Evolutionary conservation across 2,113 vertebrate genomes (phyloP).

Genomic region (Sphyrna mokarran): DNA sequence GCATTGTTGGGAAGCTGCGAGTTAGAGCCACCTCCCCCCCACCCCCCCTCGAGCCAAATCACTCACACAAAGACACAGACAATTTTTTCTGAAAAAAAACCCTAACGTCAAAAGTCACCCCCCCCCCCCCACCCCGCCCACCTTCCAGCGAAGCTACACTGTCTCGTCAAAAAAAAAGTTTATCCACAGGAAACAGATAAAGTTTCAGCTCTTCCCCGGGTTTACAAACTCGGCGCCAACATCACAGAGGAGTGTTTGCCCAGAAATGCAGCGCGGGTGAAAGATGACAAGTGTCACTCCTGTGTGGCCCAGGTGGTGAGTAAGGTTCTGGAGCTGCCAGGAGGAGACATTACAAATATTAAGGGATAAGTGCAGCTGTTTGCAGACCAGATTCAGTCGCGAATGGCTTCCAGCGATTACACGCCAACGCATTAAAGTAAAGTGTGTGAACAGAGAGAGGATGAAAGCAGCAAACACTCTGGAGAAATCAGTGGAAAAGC

Average conservation of each 20-base stretch:
- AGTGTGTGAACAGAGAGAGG: constrained; percentile 90
- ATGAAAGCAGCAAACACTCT: constrained; percentile 79
- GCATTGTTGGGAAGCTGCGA: not conserved
- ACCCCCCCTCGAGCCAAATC: not conserved
- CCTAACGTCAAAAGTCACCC: not conserved
- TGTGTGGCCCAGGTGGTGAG: constrained; percentile 11
- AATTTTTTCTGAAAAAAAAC: not conserved
- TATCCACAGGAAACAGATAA: constrained; percentile 99
- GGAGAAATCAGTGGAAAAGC: constrained; percentile 66
- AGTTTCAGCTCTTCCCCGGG: constrained; percentile 87
- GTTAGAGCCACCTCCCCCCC: not conserved
- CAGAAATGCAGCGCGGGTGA: constrained; percentile 46
- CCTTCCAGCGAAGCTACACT: constrained; percentile 53
- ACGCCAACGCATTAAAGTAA: constrained; percentile 69
- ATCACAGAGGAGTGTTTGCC: constrained; percentile 48
- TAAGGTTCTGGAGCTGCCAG: not conserved
- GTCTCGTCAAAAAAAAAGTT: constrained; percentile 69
- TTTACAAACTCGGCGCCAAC: constrained; percentile 87
- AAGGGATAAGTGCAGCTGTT: constrained; percentile 7
- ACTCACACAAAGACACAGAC: not conserved
- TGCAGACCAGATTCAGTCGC: not conserved
- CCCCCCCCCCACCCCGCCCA: not conserved
- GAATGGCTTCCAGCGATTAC: constrained; percentile 25
- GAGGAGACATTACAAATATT: not conserved
- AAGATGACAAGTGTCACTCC: not conserved